A percentile compares a stretch with the other conserved stretches of the same genome.
Conservation (phyloP, 2,113 vertebrate genomes). For the Leptobrachium ailaonicum region DNA sequence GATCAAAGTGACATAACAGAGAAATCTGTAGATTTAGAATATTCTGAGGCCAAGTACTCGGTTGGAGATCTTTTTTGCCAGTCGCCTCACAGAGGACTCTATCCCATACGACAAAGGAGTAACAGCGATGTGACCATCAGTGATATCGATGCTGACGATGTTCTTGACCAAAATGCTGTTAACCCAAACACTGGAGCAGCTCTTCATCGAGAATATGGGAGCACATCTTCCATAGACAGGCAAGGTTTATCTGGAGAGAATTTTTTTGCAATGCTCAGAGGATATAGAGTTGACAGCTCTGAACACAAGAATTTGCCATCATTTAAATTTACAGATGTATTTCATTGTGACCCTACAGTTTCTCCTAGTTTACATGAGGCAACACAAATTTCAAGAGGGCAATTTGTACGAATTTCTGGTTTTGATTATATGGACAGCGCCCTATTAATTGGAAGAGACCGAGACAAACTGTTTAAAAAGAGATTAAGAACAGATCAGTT, state of each 20-base stretch:
- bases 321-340: slow-evolving; percentile 81
- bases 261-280: slow-evolving; percentile 88
- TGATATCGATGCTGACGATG: slow-evolving; percentile 91
- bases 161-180: slow-evolving; percentile 87
- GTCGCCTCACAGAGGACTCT: slow-evolving; percentile 83
- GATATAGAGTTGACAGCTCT: slow-evolving; percentile 79
- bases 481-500: slow-evolving; percentile 84
- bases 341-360: slow-evolving; percentile 78
- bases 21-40: slow-evolving; percentile 77
- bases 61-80: slow-evolving; percentile 82
- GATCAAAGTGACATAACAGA: slow-evolving; percentile 73
- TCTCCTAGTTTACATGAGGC: slow-evolving; percentile 92
- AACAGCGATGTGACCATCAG: slow-evolving; percentile 97
- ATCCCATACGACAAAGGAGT: slow-evolving; percentile 92
- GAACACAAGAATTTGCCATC: slow-evolving; percentile 79
- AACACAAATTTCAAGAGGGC: slow-evolving; percentile 87
- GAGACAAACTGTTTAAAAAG: slow-evolving; percentile 86
- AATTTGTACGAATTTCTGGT: slow-evolving; percentile 86
- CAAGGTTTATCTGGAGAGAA: slow-evolving; percentile 87
- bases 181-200: slow-evolving; percentile 95
- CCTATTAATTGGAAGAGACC: slow-evolving; percentile 78
- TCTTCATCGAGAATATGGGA: slow-evolving; percentile 92
- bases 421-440: slow-evolving; percentile 85
- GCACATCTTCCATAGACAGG: slow-evolving; percentile 94
- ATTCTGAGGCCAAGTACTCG: slow-evolving; percentile 76